phyloP scores from a whole-genome alignment of 2,797 vertebrate genomes.

The Aplochiton taeniatus region DNA sequence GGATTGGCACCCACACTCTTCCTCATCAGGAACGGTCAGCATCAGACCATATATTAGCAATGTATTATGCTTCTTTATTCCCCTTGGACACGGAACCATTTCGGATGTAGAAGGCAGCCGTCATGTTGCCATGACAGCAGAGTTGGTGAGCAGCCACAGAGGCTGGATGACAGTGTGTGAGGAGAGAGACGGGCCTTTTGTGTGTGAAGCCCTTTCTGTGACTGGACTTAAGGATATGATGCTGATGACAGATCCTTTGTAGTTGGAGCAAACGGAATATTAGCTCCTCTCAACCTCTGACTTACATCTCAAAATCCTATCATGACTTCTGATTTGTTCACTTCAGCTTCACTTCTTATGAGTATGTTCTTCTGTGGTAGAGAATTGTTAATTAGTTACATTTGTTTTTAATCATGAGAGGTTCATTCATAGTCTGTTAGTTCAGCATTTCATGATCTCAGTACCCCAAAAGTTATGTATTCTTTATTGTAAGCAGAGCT shows the following conservation, averaged over 20 bases:
- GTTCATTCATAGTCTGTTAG: too few species aligned
- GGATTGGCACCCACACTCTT: slow-evolving; percentile 45
- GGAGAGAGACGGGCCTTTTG: slow-evolving; percentile 42
- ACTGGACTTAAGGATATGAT: slow-evolving; percentile 41
- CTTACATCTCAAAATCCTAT: slow-evolving; percentile 14
- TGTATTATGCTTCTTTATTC: background rate
- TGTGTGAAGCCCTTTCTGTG: slow-evolving; percentile 40
- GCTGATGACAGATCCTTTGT: slow-evolving; percentile 55
- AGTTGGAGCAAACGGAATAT: slow-evolving; percentile 36
- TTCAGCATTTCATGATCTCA: too few species aligned
- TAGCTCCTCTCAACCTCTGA: slow-evolving; percentile 39
- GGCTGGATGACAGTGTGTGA: slow-evolving; percentile 50
- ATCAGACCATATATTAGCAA: slow-evolving; percentile 12
- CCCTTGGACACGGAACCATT: background rate
- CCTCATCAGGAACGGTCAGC: background rate
- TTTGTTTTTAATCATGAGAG: too few species aligned
- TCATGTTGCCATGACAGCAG: slow-evolving; percentile 43
- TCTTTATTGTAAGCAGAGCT: too few species aligned
- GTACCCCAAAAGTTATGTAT: too few species aligned
- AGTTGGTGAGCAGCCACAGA: slow-evolving; percentile 30
- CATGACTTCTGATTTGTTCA: background rate
- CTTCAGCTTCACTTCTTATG: too few species aligned
- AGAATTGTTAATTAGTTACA: too few species aligned
- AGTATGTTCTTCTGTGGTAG: too few species aligned
- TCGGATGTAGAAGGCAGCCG: slow-evolving; percentile 33